These are phyloP conservation scores for Saiga tatarica DNA, from an alignment of 2,113 vertebrate species.

Conservation along the genomic window DNA sequence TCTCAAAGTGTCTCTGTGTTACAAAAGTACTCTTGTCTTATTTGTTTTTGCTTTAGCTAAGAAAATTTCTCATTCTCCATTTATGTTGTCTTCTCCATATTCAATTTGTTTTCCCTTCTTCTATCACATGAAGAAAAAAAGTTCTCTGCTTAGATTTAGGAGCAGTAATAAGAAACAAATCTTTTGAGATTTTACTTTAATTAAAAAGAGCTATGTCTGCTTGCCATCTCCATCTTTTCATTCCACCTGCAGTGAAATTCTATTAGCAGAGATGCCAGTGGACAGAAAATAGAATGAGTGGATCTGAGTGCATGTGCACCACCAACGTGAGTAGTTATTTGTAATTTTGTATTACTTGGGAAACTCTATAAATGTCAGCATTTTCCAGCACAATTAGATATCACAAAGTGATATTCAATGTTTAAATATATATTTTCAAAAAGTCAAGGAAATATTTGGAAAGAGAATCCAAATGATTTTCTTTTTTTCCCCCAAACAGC, in stretches of 20 bases:
- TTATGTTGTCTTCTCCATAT: not conserved
- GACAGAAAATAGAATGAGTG: not conserved
- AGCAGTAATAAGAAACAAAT: not conserved
- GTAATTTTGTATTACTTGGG: not conserved
- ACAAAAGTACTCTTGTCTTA: not conserved
- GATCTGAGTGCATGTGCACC: not conserved
- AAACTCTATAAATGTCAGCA: not conserved
- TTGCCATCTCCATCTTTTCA: not conserved
- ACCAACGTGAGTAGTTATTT: not conserved
- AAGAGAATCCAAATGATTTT: not conserved
- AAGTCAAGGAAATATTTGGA: not conserved
- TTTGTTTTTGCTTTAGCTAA: not conserved
- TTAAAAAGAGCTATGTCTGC: not conserved
- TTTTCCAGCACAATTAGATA: not conserved
- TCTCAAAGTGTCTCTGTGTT: not conserved
- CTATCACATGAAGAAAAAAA: not conserved
- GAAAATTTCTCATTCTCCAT: not conserved
- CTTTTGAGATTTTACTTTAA: not conserved
- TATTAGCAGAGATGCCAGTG: not conserved
- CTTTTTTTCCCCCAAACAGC: not conserved
- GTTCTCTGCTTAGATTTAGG: not conserved
- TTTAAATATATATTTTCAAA: not conserved
- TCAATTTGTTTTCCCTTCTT: not conserved
- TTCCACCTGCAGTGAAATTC: not conserved
- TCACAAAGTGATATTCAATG: not conserved